Evolutionary conservation across 1,140 invertebrate species (phyloP), one percentile per base, ranked within the genome.

Genomic region (Aporrectodea caliginosa): DNA sequence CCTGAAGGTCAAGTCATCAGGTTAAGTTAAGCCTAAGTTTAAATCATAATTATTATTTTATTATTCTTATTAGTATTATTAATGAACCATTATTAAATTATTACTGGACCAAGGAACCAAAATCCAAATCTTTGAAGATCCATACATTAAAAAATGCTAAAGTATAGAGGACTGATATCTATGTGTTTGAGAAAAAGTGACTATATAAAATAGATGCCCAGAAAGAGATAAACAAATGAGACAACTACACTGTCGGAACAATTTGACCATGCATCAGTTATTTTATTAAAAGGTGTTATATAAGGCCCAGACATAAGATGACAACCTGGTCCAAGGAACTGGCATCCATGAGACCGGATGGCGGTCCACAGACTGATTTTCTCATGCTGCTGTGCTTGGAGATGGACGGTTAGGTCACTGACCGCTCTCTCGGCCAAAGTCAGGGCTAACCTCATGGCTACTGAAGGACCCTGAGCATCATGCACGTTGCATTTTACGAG

Each of bases 351-450:
- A 1, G 95, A 94, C 79, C 98, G 88, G 1, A 99, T 97, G 72
- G 97, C 97, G 58, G 96, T 95, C 98, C 98, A 99, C 27, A 99
- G 89, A 89, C 96, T 96, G 6, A 94, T 93, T 75, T 94, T 96
- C 1, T 97, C 87, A 85, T 97, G 94, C 84, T 95, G 93, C 34
- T 94, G 93, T 90, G 96, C 96, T 89, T 98, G 93, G 88, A 98
- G 95, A 84, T 96, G 94, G 14, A 98, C 87, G 84, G 98, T 95
- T 1, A 99, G 90, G 87, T 99, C 97, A 0, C 95, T 97, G 32
- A 98, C 94, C 0, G 95, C 94, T 33, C 97, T 91, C 88, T 99
- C 97, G 0, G 95, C 96, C 35, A 99, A 90, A 16, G 95, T 97
- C 76, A 96, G 90, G 1, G 95, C 94, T 32, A 94, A 94, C 43